Percentiles rank a stretch among this genome's conserved stretches.
These are phyloP conservation scores for Drosophila funebris DNA, from an alignment of 1,140 invertebrate species.

Conservation along the genomic window DNA sequence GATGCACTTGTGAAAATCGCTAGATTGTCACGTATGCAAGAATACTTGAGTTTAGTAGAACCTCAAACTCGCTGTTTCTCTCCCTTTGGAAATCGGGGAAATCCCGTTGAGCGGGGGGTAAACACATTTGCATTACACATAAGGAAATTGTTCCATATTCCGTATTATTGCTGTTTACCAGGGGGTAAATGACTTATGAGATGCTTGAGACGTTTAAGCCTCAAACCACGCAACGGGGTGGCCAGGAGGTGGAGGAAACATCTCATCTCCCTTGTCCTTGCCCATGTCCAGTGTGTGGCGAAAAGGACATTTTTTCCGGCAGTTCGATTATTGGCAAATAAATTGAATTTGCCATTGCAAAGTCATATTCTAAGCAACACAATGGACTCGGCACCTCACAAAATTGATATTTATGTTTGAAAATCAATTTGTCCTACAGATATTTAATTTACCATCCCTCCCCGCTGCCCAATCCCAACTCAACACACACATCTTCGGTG, in stretches of 20 bases:
- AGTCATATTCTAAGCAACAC: slow-evolving; percentile 62
- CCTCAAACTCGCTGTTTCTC: background rate
- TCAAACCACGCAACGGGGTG: background rate
- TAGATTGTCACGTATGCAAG: slow-evolving; percentile 65
- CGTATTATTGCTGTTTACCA: slow-evolving; percentile 50
- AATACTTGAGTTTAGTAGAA: slow-evolving; percentile 41
- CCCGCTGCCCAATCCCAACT: background rate
- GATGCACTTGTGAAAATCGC: slow-evolving; percentile 41
- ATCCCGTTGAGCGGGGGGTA: background rate
- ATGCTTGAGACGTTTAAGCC: slow-evolving; percentile 42
- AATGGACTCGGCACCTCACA: slow-evolving; percentile 38
- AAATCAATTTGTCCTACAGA: slow-evolving; percentile 69
- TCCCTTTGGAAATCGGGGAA: background rate
- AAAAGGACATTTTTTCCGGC: slow-evolving; percentile 46
- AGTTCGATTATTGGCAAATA: slow-evolving; percentile 67
- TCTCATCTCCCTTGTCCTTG: background rate
- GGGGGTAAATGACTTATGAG: slow-evolving; percentile 73
- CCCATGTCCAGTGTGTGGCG: slow-evolving; percentile 32
- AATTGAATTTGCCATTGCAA: slow-evolving; percentile 59
- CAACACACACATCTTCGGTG: too few species aligned
- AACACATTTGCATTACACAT: slow-evolving; percentile 4
- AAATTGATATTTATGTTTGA: slow-evolving; percentile 49
- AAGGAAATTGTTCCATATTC: slow-evolving; percentile 56
- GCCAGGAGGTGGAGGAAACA: background rate
- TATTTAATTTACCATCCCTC: slow-evolving; percentile 69